Percentiles rank a stretch among this genome's conserved stretches.
These are phyloP conservation scores for Cheumatopsyche charites DNA, from an alignment of 1,140 invertebrate species.

Conservation along the genomic window DNA sequence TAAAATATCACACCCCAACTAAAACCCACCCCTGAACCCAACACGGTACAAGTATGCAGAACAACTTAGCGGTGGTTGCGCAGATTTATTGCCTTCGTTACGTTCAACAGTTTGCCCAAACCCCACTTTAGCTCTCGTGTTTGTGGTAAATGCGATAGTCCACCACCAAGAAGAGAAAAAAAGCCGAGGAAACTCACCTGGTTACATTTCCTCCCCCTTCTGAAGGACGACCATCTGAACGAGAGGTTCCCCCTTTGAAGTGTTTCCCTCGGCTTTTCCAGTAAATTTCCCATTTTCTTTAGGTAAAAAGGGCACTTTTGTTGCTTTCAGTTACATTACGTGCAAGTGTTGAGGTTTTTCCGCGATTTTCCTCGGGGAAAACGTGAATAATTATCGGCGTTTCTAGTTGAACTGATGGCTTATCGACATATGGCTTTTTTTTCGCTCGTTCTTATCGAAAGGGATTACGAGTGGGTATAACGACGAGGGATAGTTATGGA, in stretches of 20 bases:
- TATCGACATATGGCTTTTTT: slow-evolving; percentile 24
- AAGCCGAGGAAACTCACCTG: no score
- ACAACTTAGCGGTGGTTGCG: background rate
- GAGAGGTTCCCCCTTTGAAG: slow-evolving; percentile 1
- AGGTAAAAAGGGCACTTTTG: background rate
- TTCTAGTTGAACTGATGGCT: background rate
- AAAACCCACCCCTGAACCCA: no score
- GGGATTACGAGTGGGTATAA: no score
- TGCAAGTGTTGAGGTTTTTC: background rate
- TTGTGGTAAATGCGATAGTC: no score
- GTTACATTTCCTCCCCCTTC: background rate
- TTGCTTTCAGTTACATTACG: no score
- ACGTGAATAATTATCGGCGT: background rate
- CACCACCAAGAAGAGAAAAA: no score
- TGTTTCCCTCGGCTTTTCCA: slow-evolving; percentile 17
- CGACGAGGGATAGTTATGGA: background rate
- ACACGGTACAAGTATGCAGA: background rate
- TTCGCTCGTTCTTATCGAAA: slow-evolving; percentile 2
- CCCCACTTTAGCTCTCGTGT: no score
- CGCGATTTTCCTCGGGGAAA: background rate
- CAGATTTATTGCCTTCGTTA: slow-evolving; percentile 12
- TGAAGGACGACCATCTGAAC: background rate
- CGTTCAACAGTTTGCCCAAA: slow-evolving; percentile 11
- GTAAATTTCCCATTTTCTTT: slow-evolving; percentile 30
- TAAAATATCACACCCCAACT: no score